A percentile compares a stretch with the other conserved stretches of the same genome.
phyloP scores from a whole-genome alignment of 2,888 invertebrate genomes.

The Drosophila anomalipes region DNA sequence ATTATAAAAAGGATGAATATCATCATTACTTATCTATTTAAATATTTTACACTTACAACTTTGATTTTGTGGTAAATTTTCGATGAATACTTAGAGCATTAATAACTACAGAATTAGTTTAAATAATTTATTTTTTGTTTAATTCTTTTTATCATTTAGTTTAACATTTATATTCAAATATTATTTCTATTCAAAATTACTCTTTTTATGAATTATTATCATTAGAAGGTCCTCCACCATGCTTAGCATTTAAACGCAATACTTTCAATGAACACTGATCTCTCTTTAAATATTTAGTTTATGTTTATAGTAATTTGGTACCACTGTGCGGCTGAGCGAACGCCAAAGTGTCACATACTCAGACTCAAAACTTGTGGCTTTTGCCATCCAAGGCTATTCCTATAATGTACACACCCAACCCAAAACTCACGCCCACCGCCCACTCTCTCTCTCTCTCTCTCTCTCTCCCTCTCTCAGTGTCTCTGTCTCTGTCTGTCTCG shows the following conservation, averaged over 20 bases:
- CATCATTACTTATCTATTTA: neutral
- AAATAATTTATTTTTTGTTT: neutral
- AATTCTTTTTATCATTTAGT: neutral
- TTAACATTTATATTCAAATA: neutral
- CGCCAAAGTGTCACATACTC: constrained; percentile 58
- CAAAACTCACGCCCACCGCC: neutral
- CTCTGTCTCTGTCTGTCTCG: constrained; percentile 3
- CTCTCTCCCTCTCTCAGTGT: constrained; percentile 1
- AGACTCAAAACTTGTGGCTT: constrained; percentile 47
- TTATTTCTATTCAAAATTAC: rapidly evolving
- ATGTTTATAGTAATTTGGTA: neutral
- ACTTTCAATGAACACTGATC: neutral
- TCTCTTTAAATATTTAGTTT: neutral
- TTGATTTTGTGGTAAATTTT: rapidly evolving
- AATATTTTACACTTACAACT: neutral
- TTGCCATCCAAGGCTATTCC: constrained; percentile 58
- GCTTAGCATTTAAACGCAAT: neutral
- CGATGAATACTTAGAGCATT: rapidly evolving
- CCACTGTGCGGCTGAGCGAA: constrained; percentile 54
- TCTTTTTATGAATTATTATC: neutral
- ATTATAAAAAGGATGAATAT: neutral
- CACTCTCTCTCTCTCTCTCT: neutral
- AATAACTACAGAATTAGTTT: neutral
- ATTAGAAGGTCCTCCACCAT: neutral
- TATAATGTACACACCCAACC: constrained; percentile 33